Conservation (phyloP, 2,797 vertebrate species). For the Aselliscus stoliczkanus region DNA sequence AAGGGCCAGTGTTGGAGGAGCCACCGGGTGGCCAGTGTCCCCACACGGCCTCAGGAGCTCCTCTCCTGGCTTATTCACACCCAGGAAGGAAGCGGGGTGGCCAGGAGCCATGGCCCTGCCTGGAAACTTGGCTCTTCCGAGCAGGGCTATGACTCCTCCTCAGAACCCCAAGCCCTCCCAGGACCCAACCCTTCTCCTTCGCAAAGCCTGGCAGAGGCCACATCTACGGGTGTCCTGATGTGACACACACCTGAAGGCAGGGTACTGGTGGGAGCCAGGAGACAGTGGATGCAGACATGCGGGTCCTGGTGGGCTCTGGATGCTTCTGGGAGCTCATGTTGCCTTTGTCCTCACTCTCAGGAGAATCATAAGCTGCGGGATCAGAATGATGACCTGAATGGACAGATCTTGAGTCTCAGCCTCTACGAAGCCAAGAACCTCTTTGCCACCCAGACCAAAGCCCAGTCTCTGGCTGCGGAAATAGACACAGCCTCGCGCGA, state of each 20-base stretch:
- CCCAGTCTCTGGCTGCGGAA: conserved; percentile 95
- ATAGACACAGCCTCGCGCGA: conserved; percentile 96
- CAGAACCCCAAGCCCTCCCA: neutral
- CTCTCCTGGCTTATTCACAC: neutral
- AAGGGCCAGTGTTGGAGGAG: neutral
- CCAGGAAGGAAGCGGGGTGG: neutral
- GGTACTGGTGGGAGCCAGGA: neutral
- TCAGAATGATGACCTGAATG: conserved; percentile 96
- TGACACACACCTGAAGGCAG: neutral
- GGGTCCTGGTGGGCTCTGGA: neutral
- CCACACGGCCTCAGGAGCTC: neutral
- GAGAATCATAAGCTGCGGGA: conserved; percentile 96
- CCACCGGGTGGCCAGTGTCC: neutral
- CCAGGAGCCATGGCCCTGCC: neutral
- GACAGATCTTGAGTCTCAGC: conserved; percentile 96
- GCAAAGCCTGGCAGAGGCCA: neutral
- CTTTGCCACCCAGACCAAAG: conserved; percentile 96
- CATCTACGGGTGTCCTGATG: accelerated
- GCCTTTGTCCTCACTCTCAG: conserved; percentile 72
- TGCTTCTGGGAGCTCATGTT: neutral
- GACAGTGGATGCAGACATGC: neutral
- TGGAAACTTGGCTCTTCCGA: neutral
- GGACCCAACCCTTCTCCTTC: neutral
- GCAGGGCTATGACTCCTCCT: neutral
- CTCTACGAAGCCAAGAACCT: conserved; percentile 96